Base-by-base conservation (phyloP, 2,113 vertebrate genomes). In the Willisornis vidua region DNA sequence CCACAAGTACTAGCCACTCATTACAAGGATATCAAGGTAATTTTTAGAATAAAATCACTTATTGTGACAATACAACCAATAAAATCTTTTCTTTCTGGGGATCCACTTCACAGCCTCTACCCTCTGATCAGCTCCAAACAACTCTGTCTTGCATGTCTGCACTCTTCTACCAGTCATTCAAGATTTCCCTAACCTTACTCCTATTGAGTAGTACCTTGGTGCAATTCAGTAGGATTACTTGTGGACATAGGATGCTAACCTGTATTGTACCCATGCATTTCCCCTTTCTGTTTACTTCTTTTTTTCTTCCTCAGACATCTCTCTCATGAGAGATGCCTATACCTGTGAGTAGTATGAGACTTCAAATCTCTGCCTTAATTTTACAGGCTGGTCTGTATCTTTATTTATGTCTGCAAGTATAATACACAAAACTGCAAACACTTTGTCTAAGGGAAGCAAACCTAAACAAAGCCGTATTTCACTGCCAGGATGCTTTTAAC, bases 401-500 rank as follows among this genome's bases (percentile, higher is more conserved):
- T 62, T 84, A 54, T 87, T 91, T 73, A 46, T 89, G 58, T 46
- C 41, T 77, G 20, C 52, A 62, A 49, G 22, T 43, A 57, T 78
- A 85, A 67, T 26, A 45, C 19, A 55, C 19, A 71, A 48, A 80
- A 61, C 59, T 77, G 45, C 16, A 63, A 67, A 73, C 49, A 31
- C 19, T 86, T 87, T 83, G 7, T n/a, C 66, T 85, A n/a, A 71
- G 59, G 65, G 71, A 70, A 41, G 33, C 14, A 26, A 57, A 77
- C 39, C 26, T 67, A 94, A 94, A 78, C 35, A 85, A 78, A 93
- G 52, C 41, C 74, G 7, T 89, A 83, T 95, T 93, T 96, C 41
- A 68, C 72, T 55, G 48, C n/a, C 90, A 89, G 37, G 35, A 73
- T 84, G 90, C 82, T 94, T 96, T 94, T 93, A 92, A 88, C 58